Conservation (phyloP, 2,113 vertebrate genomes). For the Cichladusa arquata region DNA sequence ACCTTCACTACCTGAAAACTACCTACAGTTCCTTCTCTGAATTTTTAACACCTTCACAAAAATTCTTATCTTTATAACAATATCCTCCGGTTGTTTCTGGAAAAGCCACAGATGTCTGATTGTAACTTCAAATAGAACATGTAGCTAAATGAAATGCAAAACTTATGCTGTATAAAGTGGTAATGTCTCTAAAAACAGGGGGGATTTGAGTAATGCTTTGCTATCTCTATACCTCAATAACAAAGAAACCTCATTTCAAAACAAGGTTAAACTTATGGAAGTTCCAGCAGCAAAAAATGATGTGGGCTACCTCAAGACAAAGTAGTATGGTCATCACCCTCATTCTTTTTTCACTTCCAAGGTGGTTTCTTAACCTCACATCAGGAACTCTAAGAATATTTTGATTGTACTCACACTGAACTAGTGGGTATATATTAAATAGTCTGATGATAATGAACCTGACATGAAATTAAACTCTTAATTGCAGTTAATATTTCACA, state of each 20-base stretch:
- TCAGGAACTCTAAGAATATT: not conserved
- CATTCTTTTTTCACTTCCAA: not conserved
- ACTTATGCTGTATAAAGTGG: not conserved
- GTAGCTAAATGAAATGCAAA: not conserved
- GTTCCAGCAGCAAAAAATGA: not conserved
- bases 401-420: not conserved
- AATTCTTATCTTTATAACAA: not conserved
- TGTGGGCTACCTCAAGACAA: not conserved
- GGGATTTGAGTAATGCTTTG: not conserved
- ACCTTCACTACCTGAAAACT: not conserved
- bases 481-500: not conserved
- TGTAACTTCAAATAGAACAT: not conserved
- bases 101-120: not conserved
- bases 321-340: rapidly evolving
- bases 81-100: not conserved
- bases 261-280: not conserved
- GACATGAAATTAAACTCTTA: not conserved
- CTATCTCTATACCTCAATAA: not conserved
- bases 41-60: not conserved
- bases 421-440: not conserved
- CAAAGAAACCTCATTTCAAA: not conserved
- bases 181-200: not conserved
- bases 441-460: not conserved
- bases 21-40: not conserved
- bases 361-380: not conserved